Base-by-base conservation (phyloP, 2,888 invertebrate species). In the Phaonia tiefii region DNA sequence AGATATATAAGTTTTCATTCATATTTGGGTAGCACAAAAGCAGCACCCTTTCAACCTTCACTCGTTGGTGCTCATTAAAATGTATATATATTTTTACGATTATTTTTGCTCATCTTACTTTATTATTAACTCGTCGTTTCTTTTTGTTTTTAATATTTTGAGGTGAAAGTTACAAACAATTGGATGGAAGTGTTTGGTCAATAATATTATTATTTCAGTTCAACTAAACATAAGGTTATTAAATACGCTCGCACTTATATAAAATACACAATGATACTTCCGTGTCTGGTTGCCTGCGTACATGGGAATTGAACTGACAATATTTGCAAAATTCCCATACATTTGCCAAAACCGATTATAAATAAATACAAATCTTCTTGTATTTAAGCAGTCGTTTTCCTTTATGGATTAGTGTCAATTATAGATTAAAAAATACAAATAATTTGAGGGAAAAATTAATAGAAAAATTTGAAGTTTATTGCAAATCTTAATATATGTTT, bases 111-210 rank as follows among this genome's bases (percentile, higher is more conserved):
- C 22, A 58, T 44, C 46, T 49, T 22, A n/a, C 15, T 26, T 69
- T 63, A 11, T 72, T 71, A 71, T 79, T 79, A 71, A 60, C 58
- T 71, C 71, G 71, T 75, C 71, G 51, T 60, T 49, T 31, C 31
- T 54, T 54, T 44, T n/a, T n/a, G n/a, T n/a, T n/a, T 11, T 8
- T 13, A 54, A 25, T 54, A 54, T 54, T 25, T 49, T 54, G 44
- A 60, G 44, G 79, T 75, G 79, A 79, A 79, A 79, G 79, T 75
- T 72, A 60, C 71, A 75, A 71, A 75, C 70, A 42, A 75, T 54
- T 31, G 31, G 22, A 4, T 54, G 54, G 31, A 31, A 31, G 31
- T 5, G 7, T 54, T 13, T 54, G 54, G 25, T 13, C 54, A 54
- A 54, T 54, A 54, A 22, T 10, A 25, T 54, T 25, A 54, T 54